A percentile compares a stretch with the other conserved stretches of the same genome.
Conservation (phyloP, 2,113 vertebrate species). For the Laticauda colubrina region DNA sequence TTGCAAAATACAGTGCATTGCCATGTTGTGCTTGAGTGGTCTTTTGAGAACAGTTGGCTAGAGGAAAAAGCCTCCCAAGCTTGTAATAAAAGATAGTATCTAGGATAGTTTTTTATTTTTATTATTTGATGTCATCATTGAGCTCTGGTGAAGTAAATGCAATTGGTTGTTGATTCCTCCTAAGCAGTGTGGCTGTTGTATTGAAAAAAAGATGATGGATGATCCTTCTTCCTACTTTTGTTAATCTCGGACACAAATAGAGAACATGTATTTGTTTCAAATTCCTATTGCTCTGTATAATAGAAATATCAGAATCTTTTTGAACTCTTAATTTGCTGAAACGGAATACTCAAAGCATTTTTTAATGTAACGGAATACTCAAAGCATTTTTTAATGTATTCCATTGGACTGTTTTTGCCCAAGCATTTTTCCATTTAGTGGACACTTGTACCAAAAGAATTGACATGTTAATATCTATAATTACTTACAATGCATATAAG, state of each 20-base stretch:
- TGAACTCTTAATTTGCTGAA: background rate
- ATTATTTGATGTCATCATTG: background rate
- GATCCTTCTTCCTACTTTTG: background rate
- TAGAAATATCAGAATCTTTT: background rate
- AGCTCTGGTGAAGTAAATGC: background rate
- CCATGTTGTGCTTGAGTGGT: background rate
- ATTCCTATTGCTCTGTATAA: background rate
- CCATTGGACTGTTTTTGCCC: background rate
- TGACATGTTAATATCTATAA: background rate
- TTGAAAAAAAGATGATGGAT: background rate
- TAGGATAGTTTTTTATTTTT: background rate
- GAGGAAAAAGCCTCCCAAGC: background rate
- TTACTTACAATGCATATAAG: background rate
- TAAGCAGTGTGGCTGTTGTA: background rate
- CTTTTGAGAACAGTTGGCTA: background rate
- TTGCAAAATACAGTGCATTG: background rate
- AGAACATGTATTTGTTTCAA: background rate
- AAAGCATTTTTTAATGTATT: background rate
- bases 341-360: background rate
- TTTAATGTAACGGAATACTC: background rate
- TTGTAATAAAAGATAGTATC: background rate
- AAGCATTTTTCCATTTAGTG: background rate
- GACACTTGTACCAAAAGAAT: background rate
- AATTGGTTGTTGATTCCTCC: background rate
- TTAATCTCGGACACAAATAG: background rate